Base-by-base conservation (phyloP, 35 echinoderm and acorn worm genomes). In the Hemicentrotus pulcherrimus region DNA sequence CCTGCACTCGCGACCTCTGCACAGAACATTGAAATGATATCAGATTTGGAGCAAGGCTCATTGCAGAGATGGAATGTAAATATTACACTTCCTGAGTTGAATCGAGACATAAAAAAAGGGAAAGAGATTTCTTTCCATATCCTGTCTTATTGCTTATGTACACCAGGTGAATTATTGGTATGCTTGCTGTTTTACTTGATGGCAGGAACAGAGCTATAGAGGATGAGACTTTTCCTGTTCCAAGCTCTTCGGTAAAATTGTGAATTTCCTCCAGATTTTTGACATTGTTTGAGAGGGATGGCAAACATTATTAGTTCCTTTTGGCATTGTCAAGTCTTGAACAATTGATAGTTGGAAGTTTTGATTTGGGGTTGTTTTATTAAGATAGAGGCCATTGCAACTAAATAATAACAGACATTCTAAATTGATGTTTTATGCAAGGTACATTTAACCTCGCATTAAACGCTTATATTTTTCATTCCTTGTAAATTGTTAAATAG, bases 261-360 rank as follows among this genome's bases (percentile, higher is more conserved):
- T 78, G 65, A 78, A 78, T 78, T 78, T 78, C 65, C 65, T 78
- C 65, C 65, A 78, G 65, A 78, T n/a, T 78, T 78, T 78, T 78
- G 65, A 78, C 65, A 78, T 78, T 78, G 65, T 78, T 78, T 78
- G 19, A 78, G 65, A 78, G 65, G 65, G 65, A 78, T 24, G 65
- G 65, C n/a, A 78, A 78, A 78, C 65, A 78, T 78, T 78, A 78
- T 78, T 78, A 78, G 65, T 78, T 78, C 65, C 65, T 78, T 78
- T 55, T 78, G 65, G 65, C 65, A 78, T 78, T 78, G 65, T 78
- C 5, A n/a, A 28, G 19, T 78, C 65, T n/a, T 78, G 65, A 78
- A 78, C 65, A 78, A 78, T 78, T 78, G 65, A 78, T 78, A 78
- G 22, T 78, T n/a, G 22, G 19, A 16, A 78, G 3, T n/a, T 15